Evolutionary conservation across 92 coral and sea anemone species (phyloP).

Genomic region (Chrysogorgia sp.): DNA sequence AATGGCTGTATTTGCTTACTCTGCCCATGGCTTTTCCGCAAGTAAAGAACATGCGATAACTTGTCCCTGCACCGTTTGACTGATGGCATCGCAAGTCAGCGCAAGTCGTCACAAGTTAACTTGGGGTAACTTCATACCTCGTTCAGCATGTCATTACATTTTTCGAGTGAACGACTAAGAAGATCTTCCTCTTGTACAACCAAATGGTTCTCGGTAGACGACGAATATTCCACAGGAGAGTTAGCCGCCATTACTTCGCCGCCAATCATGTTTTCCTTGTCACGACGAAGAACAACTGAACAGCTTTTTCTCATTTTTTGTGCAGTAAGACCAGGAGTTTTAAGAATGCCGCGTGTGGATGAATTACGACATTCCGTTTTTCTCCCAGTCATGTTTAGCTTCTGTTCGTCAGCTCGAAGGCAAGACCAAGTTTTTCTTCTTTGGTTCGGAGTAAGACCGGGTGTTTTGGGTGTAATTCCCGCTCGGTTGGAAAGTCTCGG

Average conservation of each 20-base stretch:
- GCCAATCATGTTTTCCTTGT: neutral
- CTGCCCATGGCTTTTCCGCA: no score
- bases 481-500: neutral
- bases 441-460: constrained; percentile 25
- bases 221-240: neutral
- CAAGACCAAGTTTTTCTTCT: constrained; percentile 29
- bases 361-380: neutral
- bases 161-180: neutral
- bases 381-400: neutral
- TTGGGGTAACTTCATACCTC: neutral
- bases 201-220: neutral
- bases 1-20: no score
- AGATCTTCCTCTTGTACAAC: constrained; percentile 1
- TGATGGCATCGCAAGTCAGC: no score
- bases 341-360: constrained; percentile 15
- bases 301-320: constrained; percentile 9
- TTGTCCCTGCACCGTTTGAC: no score
- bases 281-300: constrained; percentile 1
- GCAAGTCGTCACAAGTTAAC: no score
- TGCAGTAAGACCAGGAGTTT: neutral
- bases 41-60: no score
- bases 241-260: neutral
- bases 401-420: neutral
- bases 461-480: neutral
- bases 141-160: constrained; percentile 14